A percentile compares a stretch with the other conserved stretches of the same genome.
Conservation (phyloP, 92 coral and sea anemone species). For the Epizoanthus rinbou region DNA sequence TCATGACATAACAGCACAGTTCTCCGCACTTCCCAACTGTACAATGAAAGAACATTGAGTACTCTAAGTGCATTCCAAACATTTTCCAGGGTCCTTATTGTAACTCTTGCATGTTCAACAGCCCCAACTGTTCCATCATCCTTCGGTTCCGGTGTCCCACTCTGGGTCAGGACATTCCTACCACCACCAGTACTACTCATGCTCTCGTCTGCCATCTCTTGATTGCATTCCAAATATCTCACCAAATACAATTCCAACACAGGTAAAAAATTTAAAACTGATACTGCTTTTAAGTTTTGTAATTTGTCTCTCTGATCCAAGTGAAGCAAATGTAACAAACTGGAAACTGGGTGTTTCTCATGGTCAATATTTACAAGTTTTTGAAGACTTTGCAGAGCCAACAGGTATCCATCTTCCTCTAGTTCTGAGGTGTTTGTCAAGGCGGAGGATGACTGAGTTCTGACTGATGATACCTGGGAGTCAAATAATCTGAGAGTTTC, state of each 20-base stretch:
- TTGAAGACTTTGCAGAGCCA: conserved; percentile 33
- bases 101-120: conserved; percentile 47
- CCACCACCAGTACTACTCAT: conserved; percentile 51
- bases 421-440: background rate
- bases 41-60: conserved; percentile 62
- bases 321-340: conserved; percentile 12
- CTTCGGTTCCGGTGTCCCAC: conserved; percentile 49
- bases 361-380: conserved; percentile 15
- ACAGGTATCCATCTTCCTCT: background rate
- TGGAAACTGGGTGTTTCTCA: background rate
- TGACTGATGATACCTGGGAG: conserved; percentile 34
- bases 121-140: conserved; percentile 44
- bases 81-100: conserved; percentile 40
- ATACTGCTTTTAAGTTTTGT: background rate
- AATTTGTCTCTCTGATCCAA: conserved; percentile 1
- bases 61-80: conserved; percentile 64
- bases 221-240: conserved; percentile 53
- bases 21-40: conserved; percentile 55
- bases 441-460: background rate
- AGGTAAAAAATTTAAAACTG: conserved; percentile 65
- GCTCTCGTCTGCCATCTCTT: conserved; percentile 63
- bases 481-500: conserved; percentile 63
- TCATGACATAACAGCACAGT: conserved; percentile 48
- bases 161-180: conserved; percentile 45
- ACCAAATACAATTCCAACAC: conserved; percentile 67